Evolutionary conservation across 2,888 invertebrate species (phyloP).

Genomic region (Hirtodrosophila histrioides): DNA sequence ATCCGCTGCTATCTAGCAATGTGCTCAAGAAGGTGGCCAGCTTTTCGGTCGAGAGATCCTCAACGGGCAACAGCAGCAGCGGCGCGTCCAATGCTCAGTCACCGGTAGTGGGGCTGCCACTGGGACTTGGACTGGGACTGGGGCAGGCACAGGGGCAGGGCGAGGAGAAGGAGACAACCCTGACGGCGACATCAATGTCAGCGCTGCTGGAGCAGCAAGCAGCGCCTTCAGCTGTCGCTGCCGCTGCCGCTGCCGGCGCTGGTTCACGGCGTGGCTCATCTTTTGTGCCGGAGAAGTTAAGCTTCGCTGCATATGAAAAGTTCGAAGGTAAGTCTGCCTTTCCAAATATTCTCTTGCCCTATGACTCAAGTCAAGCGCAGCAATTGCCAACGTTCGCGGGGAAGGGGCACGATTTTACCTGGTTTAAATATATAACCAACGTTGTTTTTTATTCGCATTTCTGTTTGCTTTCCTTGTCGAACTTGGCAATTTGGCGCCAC

Average conservation of each 20-base stretch:
- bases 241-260: conserved; percentile 40
- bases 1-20: conserved; percentile 86
- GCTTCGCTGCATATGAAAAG: conserved; percentile 94
- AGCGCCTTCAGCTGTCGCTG: conserved; percentile 31
- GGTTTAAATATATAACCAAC: too few species aligned
- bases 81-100: conserved; percentile 76
- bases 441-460: conserved; percentile 42
- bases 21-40: conserved; percentile 94
- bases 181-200: conserved; percentile 39
- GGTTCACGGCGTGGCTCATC: conserved; percentile 88
- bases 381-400: not conserved
- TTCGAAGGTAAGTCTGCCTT: conserved; percentile 91
- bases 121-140: too few species aligned
- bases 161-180: conserved; percentile 47
- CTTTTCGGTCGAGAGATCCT: conserved; percentile 89
- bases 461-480: conserved; percentile 58
- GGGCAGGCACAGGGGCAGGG: conserved; percentile 6
- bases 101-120: conserved; percentile 1
- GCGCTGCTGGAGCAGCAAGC: conserved; percentile 40
- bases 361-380: conserved; percentile 50
- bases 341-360: conserved; percentile 66
- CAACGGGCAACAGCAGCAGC: conserved; percentile 49
- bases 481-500: conserved; percentile 63
- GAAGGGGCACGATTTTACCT: not conserved
- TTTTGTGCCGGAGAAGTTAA: conserved; percentile 93